Evolutionary conservation across 2,888 invertebrate species (phyloP), one percentile per base, ranked within the genome.

Genomic region (Serrognathus titanus): DNA sequence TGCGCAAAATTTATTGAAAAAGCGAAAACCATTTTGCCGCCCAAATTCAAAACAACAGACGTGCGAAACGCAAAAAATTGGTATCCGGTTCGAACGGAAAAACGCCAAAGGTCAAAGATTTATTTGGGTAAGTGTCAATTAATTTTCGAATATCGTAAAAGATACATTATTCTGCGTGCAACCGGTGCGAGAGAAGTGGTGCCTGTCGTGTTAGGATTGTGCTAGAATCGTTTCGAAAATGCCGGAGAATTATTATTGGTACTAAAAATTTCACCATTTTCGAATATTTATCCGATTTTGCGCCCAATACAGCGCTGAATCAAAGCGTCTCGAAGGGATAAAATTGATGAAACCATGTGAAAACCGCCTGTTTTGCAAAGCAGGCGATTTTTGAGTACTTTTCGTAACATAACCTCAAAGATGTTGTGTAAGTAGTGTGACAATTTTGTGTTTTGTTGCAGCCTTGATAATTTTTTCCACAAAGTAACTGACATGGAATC

Each of bases 401-500:
- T 47, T 41, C n/a, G 37, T 49, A 48, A 64, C 62, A 62, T 69
- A 68, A 70, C 69, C 69, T 69, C 63, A 66, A 63, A 64, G 52
- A 60, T 53, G 48, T 47, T 50, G 46, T 48, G 51, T 43, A 35
- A 36, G 41, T 12, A 45, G 37, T 52, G 46, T 58, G 50, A 56
- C 50, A 53, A 53, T 56, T 47, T 41, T 48, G 20, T 61, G 55
- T 54, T 68, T 55, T 66, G 50, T 74, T 75, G 47, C 66, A 77
- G 78, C 66, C 71, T 73, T 57, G 79, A 78, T 68, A 78, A 79
- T 65, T 79, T 79, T 70, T 79, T 78, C 65, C 71, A 75, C 56
- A 78, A 78, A 69, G 73, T 76, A 73, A 76, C 77, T 41, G 75
- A 75, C 64, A 85, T 88, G 85, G 87, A 88, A 79, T 85, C 85